Conservation (phyloP, 2,797 vertebrate species). For the Diplodus sargus region DNA sequence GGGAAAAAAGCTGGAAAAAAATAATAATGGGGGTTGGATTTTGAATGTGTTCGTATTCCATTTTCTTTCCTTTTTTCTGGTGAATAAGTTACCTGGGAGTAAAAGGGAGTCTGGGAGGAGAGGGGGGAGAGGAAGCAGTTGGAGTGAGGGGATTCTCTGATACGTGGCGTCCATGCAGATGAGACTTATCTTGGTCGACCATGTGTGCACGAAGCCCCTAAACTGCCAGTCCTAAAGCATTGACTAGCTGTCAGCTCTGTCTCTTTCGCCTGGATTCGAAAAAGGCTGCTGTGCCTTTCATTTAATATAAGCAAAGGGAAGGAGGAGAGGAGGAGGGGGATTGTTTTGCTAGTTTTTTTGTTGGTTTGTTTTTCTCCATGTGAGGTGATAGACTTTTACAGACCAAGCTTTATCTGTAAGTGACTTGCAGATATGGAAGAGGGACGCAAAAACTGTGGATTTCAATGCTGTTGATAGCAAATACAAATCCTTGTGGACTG, state of each 20-base stretch:
- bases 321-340: slow-evolving; percentile 52
- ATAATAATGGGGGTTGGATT: slow-evolving; percentile 66
- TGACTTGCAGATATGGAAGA: slow-evolving; percentile 69
- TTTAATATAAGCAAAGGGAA: slow-evolving; percentile 78
- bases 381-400: slow-evolving; percentile 70
- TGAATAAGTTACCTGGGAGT: slow-evolving; percentile 84
- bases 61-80: slow-evolving; percentile 67
- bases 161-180: slow-evolving; percentile 85
- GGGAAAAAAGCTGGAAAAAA: slow-evolving; percentile 28
- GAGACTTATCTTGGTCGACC: slow-evolving; percentile 88
- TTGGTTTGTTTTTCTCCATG: slow-evolving; percentile 77
- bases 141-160: slow-evolving; percentile 75
- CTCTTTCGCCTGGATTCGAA: slow-evolving; percentile 76
- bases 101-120: slow-evolving; percentile 65
- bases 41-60: slow-evolving; percentile 75
- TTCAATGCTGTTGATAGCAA: slow-evolving; percentile 71
- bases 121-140: slow-evolving; percentile 37
- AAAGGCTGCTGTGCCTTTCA: slow-evolving; percentile 81
- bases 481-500: slow-evolving; percentile 59
- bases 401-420: slow-evolving; percentile 68
- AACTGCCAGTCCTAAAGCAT: slow-evolving; percentile 86
- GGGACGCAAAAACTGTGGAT: slow-evolving; percentile 55
- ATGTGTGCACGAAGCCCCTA: slow-evolving; percentile 85
- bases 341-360: slow-evolving; percentile 75
- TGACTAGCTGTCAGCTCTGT: slow-evolving; percentile 86